Conservation (phyloP, 2,113 vertebrate genomes). For the Megaleporinus macrocephalus region DNA sequence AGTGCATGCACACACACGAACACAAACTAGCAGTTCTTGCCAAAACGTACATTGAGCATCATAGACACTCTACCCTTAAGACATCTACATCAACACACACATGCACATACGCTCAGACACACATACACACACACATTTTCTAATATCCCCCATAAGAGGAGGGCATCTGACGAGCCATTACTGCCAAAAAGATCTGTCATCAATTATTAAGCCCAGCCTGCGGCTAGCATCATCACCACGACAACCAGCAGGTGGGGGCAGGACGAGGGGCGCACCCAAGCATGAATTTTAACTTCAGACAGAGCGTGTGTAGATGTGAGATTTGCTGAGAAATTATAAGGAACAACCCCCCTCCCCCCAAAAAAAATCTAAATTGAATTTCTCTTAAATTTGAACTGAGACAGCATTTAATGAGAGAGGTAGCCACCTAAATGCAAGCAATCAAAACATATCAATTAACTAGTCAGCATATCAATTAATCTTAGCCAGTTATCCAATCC, state of each 20-base stretch:
- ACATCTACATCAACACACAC: background rate
- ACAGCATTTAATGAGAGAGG: no score
- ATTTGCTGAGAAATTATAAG: background rate
- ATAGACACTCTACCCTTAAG: background rate
- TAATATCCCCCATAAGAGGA: background rate
- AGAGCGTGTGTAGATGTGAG: background rate
- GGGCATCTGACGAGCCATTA: slow-evolving; percentile 38
- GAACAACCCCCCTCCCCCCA: no score
- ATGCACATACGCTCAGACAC: slow-evolving; percentile 16
- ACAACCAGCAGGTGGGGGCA: slow-evolving; percentile 15
- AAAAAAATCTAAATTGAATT: background rate
- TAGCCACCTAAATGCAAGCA: background rate
- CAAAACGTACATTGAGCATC: background rate
- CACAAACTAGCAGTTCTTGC: background rate
- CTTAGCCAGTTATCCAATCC: background rate
- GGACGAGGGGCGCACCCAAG: background rate
- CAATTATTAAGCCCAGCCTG: slow-evolving; percentile 41
- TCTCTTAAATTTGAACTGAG: background rate
- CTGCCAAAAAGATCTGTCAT: slow-evolving; percentile 21
- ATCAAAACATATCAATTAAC: background rate
- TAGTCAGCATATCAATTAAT: background rate
- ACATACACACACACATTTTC: slow-evolving; percentile 23
- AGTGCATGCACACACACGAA: background rate
- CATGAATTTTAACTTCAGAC: slow-evolving; percentile 18
- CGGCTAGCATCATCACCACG: slow-evolving; percentile 14